These are phyloP conservation scores for Mystacides longicornis DNA, from an alignment of 2,888 invertebrate genomes.

Conservation along the genomic window DNA sequence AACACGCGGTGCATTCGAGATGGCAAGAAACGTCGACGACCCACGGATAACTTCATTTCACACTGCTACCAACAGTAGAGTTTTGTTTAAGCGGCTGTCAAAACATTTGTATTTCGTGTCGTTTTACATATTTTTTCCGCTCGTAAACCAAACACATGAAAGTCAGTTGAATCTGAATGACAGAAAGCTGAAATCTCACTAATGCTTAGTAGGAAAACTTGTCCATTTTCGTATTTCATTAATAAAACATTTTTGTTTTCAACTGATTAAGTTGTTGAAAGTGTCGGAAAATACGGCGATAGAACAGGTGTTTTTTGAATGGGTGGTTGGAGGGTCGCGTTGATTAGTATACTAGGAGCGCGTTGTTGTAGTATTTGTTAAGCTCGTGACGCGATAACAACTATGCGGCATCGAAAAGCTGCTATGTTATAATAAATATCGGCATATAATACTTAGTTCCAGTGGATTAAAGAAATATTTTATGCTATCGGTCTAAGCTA, in stretches of 20 bases:
- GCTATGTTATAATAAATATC: too few species aligned
- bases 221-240: too few species aligned
- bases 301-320: conserved; percentile 74
- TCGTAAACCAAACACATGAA: neutral
- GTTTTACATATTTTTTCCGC: neutral
- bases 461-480: too few species aligned
- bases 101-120: neutral
- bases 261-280: conserved; percentile 39
- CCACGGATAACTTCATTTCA: neutral
- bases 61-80: neutral
- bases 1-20: conserved; percentile 7
- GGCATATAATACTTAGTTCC: too few species aligned
- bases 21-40: conserved; percentile 5
- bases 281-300: conserved; percentile 62
- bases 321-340: conserved; percentile 40
- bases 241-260: neutral
- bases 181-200: too few species aligned
- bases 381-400: conserved; percentile 27
- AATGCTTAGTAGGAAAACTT: too few species aligned
- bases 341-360: conserved; percentile 28
- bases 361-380: conserved; percentile 33
- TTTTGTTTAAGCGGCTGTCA: neutral
- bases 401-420: too few species aligned
- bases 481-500: too few species aligned
- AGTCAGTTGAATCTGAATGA: too few species aligned